A percentile compares a stretch with the other conserved stretches of the same genome.
phyloP scores from a whole-genome alignment of 2,888 invertebrate species.

The Rhingia rostrata region DNA sequence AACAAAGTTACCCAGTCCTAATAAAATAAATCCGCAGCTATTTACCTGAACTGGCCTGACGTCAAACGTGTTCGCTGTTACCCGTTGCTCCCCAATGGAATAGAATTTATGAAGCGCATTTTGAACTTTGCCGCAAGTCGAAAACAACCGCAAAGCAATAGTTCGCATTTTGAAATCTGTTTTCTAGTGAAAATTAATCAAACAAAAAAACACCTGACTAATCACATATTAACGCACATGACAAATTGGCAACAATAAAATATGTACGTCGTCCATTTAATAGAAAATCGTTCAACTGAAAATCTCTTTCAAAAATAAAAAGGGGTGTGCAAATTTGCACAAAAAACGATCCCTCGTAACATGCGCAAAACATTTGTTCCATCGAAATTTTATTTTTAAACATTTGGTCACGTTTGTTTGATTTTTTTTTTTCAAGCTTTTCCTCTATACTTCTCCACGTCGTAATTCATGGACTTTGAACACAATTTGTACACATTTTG shows the following conservation, averaged over 20 bases:
- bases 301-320: background rate
- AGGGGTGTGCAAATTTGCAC: constrained; percentile 1
- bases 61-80: constrained; percentile 21
- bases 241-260: background rate
- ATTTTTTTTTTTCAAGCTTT: background rate
- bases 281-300: too few relatives aligned
- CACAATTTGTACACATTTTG: background rate
- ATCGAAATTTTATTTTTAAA: constrained; percentile 30
- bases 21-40: constrained; percentile 1
- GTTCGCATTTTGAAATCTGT: constrained; percentile 34
- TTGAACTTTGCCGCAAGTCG: constrained; percentile 44
- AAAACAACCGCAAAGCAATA: constrained; percentile 37
- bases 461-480: background rate
- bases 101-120: constrained; percentile 25
- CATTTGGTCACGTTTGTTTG: constrained; percentile 41
- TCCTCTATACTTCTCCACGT: background rate
- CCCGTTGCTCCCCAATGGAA: constrained; percentile 10
- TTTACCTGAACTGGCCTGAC: constrained; percentile 56
- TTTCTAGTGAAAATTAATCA: background rate
- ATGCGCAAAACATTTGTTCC: constrained; percentile 28
- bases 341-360: background rate
- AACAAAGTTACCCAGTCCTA: background rate
- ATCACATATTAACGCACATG: background rate
- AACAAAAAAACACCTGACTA: background rate
- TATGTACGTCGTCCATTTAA: too few relatives aligned